Percentiles rank a stretch among this genome's conserved stretches.
phyloP scores from a whole-genome alignment of 2,113 vertebrate genomes.

The Chrysemys picta region DNA sequence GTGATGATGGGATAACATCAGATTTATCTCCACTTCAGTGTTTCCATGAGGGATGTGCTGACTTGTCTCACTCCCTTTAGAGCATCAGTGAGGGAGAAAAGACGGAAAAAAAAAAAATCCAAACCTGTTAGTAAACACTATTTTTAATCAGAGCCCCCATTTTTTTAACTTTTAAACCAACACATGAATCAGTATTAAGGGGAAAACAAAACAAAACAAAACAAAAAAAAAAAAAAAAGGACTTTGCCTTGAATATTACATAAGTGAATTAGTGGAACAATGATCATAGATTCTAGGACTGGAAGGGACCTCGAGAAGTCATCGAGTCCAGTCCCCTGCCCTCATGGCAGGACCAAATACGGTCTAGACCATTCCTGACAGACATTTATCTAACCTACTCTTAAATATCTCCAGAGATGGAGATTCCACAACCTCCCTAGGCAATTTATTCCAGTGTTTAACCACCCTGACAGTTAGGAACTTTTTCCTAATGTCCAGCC shows the following conservation, averaged over 20 bases:
- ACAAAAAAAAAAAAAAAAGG: background rate
- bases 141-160: constrained; percentile 29
- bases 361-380: no score
- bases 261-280: constrained; percentile 13
- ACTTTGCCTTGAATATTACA: background rate
- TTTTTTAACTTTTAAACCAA: background rate
- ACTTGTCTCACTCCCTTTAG: background rate
- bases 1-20: background rate
- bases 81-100: background rate
- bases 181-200: background rate
- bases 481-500: no score
- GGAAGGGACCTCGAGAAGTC: no score
- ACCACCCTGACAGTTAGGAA: no score
- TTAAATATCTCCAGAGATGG: no score
- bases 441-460: no score
- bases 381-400: no score
- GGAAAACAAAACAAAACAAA: background rate
- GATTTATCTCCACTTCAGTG: background rate
- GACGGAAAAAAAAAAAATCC: background rate
- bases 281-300: background rate
- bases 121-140: background rate
- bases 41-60: background rate
- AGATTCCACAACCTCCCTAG: no score
- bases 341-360: no score
- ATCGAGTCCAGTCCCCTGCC: no score